Conservation (phyloP, 2,113 vertebrate species). For the Rhea pennata region DNA sequence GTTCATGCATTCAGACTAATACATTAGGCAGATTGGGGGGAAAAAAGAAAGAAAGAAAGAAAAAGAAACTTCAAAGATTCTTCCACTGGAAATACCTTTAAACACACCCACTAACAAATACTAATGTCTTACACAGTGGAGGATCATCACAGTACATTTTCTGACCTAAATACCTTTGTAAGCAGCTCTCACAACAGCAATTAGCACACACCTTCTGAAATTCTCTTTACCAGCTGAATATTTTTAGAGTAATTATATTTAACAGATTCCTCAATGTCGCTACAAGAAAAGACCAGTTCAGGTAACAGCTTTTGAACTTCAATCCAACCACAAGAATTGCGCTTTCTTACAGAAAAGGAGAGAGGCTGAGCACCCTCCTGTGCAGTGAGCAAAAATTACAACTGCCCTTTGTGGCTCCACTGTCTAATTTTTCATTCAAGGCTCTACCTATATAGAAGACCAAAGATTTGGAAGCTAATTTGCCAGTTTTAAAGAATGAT, state of each 20-base stretch:
- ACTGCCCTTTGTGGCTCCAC: background rate
- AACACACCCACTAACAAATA: background rate
- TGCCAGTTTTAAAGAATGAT: background rate
- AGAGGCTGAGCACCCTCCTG: constrained; percentile 70
- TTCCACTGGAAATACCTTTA: background rate
- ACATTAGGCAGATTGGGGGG: background rate
- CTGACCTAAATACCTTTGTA: constrained; percentile 52
- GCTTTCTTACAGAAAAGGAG: background rate
- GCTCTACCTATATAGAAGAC: background rate
- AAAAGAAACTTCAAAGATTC: background rate
- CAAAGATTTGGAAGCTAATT: background rate
- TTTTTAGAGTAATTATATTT: background rate
- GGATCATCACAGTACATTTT: background rate
- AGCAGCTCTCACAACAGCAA: background rate
- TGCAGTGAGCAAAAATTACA: constrained; percentile 64
- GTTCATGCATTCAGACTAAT: background rate
- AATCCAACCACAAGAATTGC: background rate
- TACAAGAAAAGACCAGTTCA: background rate
- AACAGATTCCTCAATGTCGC: background rate
- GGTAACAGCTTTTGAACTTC: background rate
- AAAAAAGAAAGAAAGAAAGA: background rate
- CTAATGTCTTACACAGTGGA: background rate
- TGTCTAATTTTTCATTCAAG: background rate
- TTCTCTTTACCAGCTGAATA: background rate
- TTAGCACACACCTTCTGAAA: constrained; percentile 13